phyloP scores from a whole-genome alignment of 37 sponge, comb jelly and placozoan species.

The Tethya wilhelma region DNA sequence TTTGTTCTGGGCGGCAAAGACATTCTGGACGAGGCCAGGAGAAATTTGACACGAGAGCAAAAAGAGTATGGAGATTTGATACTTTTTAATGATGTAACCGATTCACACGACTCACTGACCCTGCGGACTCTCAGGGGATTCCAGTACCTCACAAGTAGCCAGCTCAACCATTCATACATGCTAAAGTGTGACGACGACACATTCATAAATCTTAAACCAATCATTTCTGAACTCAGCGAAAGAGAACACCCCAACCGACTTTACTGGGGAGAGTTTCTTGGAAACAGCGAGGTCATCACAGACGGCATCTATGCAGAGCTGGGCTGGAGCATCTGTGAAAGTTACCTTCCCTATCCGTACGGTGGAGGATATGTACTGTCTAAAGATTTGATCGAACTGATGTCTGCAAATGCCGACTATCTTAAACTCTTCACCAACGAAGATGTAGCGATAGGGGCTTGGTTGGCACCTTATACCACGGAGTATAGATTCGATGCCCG shows the following conservation, averaged over 20 bases:
- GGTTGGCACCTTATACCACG: slow-evolving; percentile 64
- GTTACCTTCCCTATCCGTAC: slow-evolving; percentile 48
- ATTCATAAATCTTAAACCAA: slow-evolving; percentile 8
- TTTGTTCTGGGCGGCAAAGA: slow-evolving; percentile 48
- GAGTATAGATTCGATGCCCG: slow-evolving; percentile 30
- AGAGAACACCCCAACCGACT: slow-evolving; percentile 1
- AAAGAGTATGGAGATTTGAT: slow-evolving; percentile 36
- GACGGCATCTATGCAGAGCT: slow-evolving; percentile 42
- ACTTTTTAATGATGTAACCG: slow-evolving; percentile 31
- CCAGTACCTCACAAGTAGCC: neutral
- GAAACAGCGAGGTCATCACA: neutral
- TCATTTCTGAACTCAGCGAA: slow-evolving; percentile 11
- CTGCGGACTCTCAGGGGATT: slow-evolving; percentile 20
- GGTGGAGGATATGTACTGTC: slow-evolving; percentile 69
- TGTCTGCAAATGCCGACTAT: slow-evolving; percentile 21
- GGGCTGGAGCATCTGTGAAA: slow-evolving; percentile 51
- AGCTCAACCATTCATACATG: slow-evolving; percentile 23
- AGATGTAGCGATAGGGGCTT: slow-evolving; percentile 68
- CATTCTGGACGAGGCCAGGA: neutral
- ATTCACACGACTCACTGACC: slow-evolving; percentile 34
- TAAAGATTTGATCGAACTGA: slow-evolving; percentile 26
- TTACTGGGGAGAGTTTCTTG: slow-evolving; percentile 62
- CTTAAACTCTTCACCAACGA: slow-evolving; percentile 47
- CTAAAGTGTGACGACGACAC: slow-evolving; percentile 75
- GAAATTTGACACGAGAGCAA: slow-evolving; percentile 19